Conservation (phyloP, 2,888 invertebrate species). For the Ennomos erosarius region DNA sequence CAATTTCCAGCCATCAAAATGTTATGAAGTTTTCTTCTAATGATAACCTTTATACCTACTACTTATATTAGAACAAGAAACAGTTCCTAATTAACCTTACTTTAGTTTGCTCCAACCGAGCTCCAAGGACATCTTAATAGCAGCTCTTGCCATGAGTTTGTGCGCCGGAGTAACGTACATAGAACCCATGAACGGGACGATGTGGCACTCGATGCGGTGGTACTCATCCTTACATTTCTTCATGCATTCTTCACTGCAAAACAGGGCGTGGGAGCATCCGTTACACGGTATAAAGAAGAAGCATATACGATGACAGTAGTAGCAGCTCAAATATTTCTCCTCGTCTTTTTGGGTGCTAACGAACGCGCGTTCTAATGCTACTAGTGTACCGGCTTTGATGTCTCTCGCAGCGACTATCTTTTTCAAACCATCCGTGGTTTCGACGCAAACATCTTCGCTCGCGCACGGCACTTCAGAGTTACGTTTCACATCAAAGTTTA, state of each 20-base stretch:
- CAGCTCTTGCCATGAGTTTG: slow-evolving; percentile 13
- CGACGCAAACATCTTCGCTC: slow-evolving; percentile 11
- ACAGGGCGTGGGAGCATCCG: neutral
- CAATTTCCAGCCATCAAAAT: too few relatives aligned
- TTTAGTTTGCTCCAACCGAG: slow-evolving; percentile 24
- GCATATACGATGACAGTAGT: neutral
- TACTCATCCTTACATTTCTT: neutral
- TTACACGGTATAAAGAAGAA: neutral
- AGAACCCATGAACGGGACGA: neutral
- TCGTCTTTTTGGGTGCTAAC: neutral
- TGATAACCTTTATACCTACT: too few relatives aligned
- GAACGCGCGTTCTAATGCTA: neutral
- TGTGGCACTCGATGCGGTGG: neutral
- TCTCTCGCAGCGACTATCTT: neutral
- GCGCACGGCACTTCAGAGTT: slow-evolving; percentile 26
- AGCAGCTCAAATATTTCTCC: neutral
- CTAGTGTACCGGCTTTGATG: neutral
- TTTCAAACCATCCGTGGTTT: too few relatives aligned
- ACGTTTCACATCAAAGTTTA: slow-evolving; percentile 3
- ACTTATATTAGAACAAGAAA: too few relatives aligned
- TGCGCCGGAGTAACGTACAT: neutral
- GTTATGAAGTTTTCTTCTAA: too few relatives aligned
- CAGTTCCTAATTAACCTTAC: neutral
- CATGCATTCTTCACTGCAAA: neutral
- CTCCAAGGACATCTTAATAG: slow-evolving; percentile 28